phyloP scores from a whole-genome alignment of 2,113 vertebrate species.

The Trematomus loennbergii region DNA sequence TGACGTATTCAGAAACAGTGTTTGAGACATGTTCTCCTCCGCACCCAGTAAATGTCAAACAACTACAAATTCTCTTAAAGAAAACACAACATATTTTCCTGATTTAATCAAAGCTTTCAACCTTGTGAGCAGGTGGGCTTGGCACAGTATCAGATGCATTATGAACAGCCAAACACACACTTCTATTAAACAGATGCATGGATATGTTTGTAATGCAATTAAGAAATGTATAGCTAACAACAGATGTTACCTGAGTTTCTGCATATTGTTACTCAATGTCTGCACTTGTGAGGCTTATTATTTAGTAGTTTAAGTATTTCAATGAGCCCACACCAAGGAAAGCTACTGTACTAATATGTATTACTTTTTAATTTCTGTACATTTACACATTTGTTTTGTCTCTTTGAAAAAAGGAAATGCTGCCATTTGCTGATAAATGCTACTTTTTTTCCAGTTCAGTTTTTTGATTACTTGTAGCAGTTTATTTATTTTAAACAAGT shows the following conservation, averaged over 20 bases:
- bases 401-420: too few relatives aligned
- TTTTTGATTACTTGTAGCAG: too few relatives aligned
- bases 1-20: conserved; percentile 2
- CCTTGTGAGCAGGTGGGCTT: conserved; percentile 2
- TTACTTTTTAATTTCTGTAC: too few relatives aligned
- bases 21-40: conserved; percentile 25
- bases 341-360: too few relatives aligned
- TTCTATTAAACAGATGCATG: not conserved
- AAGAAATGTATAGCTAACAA: not conserved
- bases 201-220: not conserved
- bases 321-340: too few relatives aligned
- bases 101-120: conserved; percentile 23
- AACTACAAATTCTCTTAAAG: not conserved
- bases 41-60: conserved; percentile 23
- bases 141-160: not conserved
- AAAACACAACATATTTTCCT: not conserved
- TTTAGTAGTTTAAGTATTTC: too few relatives aligned
- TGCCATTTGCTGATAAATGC: too few relatives aligned
- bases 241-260: not conserved
- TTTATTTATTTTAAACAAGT: too few relatives aligned
- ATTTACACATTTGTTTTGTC: too few relatives aligned
- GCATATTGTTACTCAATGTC: too few relatives aligned
- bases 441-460: too few relatives aligned
- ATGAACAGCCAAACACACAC: not conserved
- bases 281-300: too few relatives aligned